Base-by-base conservation (phyloP, 2,888 invertebrate genomes). In the Tuberolachnus salignus region DNA sequence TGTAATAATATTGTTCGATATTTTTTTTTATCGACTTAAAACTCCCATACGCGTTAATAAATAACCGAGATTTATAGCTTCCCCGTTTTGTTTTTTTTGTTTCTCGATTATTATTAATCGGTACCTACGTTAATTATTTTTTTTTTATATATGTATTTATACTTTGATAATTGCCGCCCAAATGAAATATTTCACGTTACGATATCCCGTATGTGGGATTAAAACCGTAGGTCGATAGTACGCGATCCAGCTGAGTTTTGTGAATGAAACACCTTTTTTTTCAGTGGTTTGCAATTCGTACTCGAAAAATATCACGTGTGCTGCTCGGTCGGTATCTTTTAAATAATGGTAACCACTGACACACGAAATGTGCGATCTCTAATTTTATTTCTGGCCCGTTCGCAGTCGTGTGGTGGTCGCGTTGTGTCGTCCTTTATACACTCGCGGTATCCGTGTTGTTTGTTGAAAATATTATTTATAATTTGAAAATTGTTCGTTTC, bases 311-410 rank as follows among this genome's bases (percentile, higher is more conserved):
- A n/a, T 21, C 4, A 44, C 44, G 53, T 16, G 23, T 6, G 46
- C 19, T 46, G 16, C 19, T 4, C 6, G 34, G 6, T 6, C 19
- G 26, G 34, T 59, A 26, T n/a, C n/a, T 67, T 26, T 75, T 67
- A 26, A 46, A 67, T 75, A 57, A 75, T 75, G 75, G 75, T 67
- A 75, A 75, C 75, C 75, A 66, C 75, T 67, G 75, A 67, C 67
- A 72, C 71, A 19, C 16, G 19, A 73, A 63, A 63, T 64, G 42
- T 53, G 51, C 51, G 57, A 67, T 78, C 78, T 69, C 59, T 78
- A 23, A 78, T 69, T 78, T 78, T 78, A 78, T 78, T 78, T 78
- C 59, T 78, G 59, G 67, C 78, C 59, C 67, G 16, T 64, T 78
- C 59, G 59, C 69, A 49, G 67, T 67, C 57, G 49, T 61, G 69